These are phyloP conservation scores for Mesorhabditis spiculigera DNA, from an alignment of 2,888 invertebrate genomes.

Conservation along the genomic window DNA sequence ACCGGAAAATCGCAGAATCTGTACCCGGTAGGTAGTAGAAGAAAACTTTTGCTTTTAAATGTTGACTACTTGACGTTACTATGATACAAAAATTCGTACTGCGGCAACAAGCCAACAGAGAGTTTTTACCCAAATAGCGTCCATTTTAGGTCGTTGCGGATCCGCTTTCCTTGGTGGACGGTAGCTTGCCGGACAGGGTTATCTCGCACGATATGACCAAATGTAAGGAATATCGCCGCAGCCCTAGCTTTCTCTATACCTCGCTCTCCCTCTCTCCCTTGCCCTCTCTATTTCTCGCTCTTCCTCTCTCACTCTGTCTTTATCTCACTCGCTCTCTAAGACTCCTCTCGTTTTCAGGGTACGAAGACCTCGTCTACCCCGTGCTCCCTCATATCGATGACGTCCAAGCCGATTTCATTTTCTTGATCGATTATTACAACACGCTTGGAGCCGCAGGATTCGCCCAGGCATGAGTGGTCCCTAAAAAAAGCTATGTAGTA, in stretches of 20 bases:
- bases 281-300: too few relatives aligned
- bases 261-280: too few relatives aligned
- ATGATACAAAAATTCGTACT: neutral
- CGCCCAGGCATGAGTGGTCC: too few relatives aligned
- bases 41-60: neutral
- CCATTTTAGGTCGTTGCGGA: neutral
- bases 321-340: too few relatives aligned
- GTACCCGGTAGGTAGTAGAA: neutral
- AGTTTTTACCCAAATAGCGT: neutral
- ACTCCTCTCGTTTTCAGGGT: neutral
- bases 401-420: neutral
- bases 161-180: neutral
- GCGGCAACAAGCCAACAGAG: neutral
- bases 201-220: neutral
- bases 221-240: neutral
- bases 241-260: neutral
- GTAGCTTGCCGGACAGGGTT: neutral
- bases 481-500: too few relatives aligned
- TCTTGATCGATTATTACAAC: conserved; percentile 1
- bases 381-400: neutral
- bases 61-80: neutral
- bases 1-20: neutral
- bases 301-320: too few relatives aligned
- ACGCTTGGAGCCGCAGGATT: neutral
- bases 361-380: conserved; percentile 5